Percentiles rank a stretch among this genome's conserved stretches.
Evolutionary conservation across 2,888 invertebrate species (phyloP).

Genomic region (Carpatolechia fugitivella): DNA sequence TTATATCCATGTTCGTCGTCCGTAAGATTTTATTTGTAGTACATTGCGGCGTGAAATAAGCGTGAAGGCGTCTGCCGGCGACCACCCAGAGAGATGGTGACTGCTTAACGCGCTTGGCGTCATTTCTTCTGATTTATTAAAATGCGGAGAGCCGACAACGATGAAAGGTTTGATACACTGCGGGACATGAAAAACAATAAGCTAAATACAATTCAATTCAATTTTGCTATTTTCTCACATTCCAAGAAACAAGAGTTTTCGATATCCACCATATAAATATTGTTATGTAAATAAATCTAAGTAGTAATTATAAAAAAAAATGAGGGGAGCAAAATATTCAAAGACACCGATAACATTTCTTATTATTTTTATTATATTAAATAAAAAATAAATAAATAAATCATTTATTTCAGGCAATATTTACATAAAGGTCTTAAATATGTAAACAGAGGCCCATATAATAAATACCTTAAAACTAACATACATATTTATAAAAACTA

Average conservation of each 20-base stretch:
- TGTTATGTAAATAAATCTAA: too few species aligned
- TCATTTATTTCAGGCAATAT: too few species aligned
- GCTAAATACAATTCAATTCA: too few species aligned
- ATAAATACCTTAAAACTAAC: too few species aligned
- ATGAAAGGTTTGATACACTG: conserved; percentile 39
- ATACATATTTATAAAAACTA: too few species aligned
- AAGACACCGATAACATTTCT: neutral
- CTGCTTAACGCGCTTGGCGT: conserved; percentile 69
- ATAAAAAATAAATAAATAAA: too few species aligned
- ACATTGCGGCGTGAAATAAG: conserved; percentile 62
- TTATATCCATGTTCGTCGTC: conserved; percentile 50
- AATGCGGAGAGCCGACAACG: conserved; percentile 57
- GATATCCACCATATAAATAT: too few species aligned
- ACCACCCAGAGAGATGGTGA: conserved; percentile 73
- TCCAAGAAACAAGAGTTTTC: too few species aligned
- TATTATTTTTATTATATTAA: neutral
- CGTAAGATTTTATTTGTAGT: conserved; percentile 62
- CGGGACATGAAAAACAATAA: neutral
- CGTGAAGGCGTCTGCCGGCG: conserved; percentile 62
- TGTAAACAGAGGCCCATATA: too few species aligned
- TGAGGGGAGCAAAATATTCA: neutral
- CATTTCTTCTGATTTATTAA: conserved; percentile 76
- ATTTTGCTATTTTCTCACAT: too few species aligned
- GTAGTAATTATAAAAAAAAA: too few species aligned
- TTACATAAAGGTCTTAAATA: too few species aligned